phyloP scores from a whole-genome alignment of 2,113 vertebrate genomes.

The Cheilinus undulatus region DNA sequence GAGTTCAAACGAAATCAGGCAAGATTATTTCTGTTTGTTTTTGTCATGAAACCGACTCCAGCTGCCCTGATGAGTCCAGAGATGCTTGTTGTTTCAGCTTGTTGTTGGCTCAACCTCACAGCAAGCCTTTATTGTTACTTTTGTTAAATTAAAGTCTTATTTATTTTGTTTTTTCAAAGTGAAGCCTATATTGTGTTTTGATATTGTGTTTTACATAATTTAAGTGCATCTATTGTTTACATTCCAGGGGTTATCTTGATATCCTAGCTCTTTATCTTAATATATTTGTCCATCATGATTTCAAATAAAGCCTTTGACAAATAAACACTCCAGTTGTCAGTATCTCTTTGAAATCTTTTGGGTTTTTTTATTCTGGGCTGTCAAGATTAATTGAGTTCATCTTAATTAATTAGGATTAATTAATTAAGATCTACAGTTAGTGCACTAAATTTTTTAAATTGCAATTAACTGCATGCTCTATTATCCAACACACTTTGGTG shows the following conservation, averaged over 20 bases:
- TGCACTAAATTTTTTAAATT: no score
- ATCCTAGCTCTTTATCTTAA: slow-evolving; percentile 81
- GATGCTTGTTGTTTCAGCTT: slow-evolving; percentile 24
- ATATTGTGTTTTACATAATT: slow-evolving; percentile 77
- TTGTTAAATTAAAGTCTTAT: slow-evolving; percentile 86
- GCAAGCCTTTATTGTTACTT: slow-evolving; percentile 50
- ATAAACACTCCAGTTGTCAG: not conserved
- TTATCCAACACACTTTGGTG: no score
- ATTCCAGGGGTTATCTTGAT: slow-evolving; percentile 73
- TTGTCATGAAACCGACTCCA: slow-evolving; percentile 10
- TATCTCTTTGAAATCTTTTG: slow-evolving; percentile 12
- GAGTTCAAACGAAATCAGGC: slow-evolving; percentile 35
- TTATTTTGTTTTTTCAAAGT: slow-evolving; percentile 81
- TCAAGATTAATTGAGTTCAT: no score
- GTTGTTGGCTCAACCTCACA: slow-evolving; percentile 24
- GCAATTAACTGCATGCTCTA: no score
- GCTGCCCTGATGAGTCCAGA: slow-evolving; percentile 14
- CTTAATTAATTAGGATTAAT: no score
- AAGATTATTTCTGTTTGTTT: not conserved
- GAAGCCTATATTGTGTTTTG: slow-evolving; percentile 75
- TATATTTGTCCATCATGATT: slow-evolving; percentile 82
- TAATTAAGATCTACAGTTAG: no score
- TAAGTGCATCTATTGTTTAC: slow-evolving; percentile 84
- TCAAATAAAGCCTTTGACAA: slow-evolving; percentile 78
- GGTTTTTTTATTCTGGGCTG: no score